Conservation (phyloP, 2,113 vertebrate species). For the Marcusenius ussheri region DNA sequence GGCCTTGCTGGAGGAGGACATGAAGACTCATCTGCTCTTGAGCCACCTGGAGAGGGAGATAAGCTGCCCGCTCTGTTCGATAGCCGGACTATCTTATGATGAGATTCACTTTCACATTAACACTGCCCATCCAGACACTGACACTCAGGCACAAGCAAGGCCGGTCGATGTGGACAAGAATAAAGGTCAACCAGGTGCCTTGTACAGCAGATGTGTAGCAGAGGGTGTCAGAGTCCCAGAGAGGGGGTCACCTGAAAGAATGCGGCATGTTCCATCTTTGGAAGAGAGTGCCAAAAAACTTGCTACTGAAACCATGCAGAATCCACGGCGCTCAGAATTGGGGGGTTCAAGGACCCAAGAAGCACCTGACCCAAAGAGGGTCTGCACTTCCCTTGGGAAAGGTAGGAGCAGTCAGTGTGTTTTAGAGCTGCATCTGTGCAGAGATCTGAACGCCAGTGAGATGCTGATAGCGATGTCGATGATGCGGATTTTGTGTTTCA, state of each 20-base stretch:
- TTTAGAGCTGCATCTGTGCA: background rate
- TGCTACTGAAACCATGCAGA: background rate
- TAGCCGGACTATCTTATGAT: slow-evolving; percentile 59
- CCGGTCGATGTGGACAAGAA: slow-evolving; percentile 15
- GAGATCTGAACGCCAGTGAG: background rate
- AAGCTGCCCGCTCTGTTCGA: slow-evolving; percentile 61
- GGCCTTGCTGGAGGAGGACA: slow-evolving; percentile 56
- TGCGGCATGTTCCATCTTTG: too few relatives aligned
- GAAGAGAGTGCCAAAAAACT: background rate
- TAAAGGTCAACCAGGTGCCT: background rate
- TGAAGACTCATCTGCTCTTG: slow-evolving; percentile 58
- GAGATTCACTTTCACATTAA: slow-evolving; percentile 64
- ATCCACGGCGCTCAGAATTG: background rate
- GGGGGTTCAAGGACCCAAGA: background rate
- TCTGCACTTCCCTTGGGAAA: slow-evolving; percentile 11
- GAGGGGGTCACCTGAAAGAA: background rate
- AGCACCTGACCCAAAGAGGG: slow-evolving; percentile 30
- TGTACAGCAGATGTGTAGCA: background rate
- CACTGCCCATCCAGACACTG: slow-evolving; percentile 54
- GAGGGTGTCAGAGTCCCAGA: background rate
- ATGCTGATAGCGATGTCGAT: background rate
- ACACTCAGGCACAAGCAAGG: slow-evolving; percentile 15
- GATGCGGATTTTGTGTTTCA: slow-evolving; percentile 32
- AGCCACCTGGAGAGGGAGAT: slow-evolving; percentile 55
- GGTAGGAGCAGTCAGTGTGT: background rate